Conservation (phyloP, 1,140 invertebrate genomes). For the Leptoteleia sp. region DNA sequence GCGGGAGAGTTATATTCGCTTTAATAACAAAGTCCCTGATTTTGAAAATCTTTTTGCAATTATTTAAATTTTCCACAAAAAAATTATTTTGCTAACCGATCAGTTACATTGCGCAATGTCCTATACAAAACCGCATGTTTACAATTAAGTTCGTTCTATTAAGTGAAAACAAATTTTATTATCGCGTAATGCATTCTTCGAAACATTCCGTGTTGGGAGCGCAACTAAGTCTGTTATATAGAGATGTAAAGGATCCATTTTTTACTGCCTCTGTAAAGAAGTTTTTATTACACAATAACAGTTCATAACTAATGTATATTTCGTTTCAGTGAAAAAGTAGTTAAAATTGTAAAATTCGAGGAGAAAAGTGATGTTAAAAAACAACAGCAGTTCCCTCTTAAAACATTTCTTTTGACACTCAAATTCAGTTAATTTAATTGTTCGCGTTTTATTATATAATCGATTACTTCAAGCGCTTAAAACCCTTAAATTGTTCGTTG, state of each 20-base stretch:
- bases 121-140: too few relatives aligned
- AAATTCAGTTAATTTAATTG: too few relatives aligned
- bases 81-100: too few relatives aligned
- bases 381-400: too few relatives aligned
- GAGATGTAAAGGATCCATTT: slow-evolving; percentile 10
- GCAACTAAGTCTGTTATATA: slow-evolving; percentile 9
- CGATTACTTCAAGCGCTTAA: too few relatives aligned
- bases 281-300: slow-evolving; percentile 26
- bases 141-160: neutral
- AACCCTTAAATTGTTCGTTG: too few relatives aligned
- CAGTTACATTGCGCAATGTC: too few relatives aligned
- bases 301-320: slow-evolving; percentile 2
- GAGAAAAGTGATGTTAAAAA: neutral
- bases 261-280: slow-evolving; percentile 10
- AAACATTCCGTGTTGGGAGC: neutral
- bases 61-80: too few relatives aligned
- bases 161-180: slow-evolving; percentile 13
- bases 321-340: neutral
- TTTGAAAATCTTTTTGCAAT: too few relatives aligned
- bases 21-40: too few relatives aligned
- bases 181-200: neutral
- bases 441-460: too few relatives aligned
- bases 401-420: too few relatives aligned
- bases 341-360: neutral
- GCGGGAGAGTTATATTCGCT: neutral